Evolutionary conservation across 2,797 vertebrate species (phyloP).

Genomic region (Typhlichthys eigenmanni): DNA sequence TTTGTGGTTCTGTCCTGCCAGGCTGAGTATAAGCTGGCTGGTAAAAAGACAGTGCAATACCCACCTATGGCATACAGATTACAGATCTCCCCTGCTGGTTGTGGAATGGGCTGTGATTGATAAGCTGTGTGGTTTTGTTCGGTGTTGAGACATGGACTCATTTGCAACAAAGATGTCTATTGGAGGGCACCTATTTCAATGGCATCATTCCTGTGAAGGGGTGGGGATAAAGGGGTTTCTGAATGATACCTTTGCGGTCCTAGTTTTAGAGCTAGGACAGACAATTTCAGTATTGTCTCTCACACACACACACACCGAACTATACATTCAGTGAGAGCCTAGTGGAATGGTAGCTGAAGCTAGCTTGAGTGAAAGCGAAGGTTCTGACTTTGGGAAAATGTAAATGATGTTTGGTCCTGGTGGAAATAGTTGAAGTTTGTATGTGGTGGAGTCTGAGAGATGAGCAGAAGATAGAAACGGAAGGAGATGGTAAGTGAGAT

Average conservation of each 20-base stretch:
- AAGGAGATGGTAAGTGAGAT: constrained; percentile 52
- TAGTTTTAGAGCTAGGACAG: constrained; percentile 36
- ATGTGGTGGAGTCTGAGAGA: constrained; percentile 4
- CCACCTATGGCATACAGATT: constrained; percentile 57
- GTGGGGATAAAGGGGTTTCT: constrained; percentile 31
- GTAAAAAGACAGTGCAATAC: constrained; percentile 74
- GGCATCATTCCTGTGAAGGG: constrained; percentile 47
- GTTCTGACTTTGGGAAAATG: constrained; percentile 33
- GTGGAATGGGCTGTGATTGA: constrained; percentile 65
- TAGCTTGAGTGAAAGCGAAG: constrained; percentile 15
- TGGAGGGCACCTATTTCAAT: constrained; percentile 48
- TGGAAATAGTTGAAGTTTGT: constrained; percentile 14
- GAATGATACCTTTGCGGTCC: constrained; percentile 24
- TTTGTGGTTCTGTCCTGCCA: constrained; percentile 53
- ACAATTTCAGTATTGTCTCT: neutral
- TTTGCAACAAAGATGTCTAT: constrained; percentile 45
- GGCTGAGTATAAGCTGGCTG: constrained; percentile 58
- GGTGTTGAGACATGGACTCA: constrained; percentile 30
- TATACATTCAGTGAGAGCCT: constrained; percentile 33
- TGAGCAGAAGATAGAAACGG: constrained; percentile 14
- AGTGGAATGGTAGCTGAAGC: constrained; percentile 29
- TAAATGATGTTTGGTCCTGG: constrained; percentile 18
- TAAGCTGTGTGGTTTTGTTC: constrained; percentile 41
- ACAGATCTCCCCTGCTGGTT: constrained; percentile 53
- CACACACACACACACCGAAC: constrained; percentile 11